phyloP scores from a whole-genome alignment of 2,797 vertebrate genomes.

The Sebastes iracundus region DNA sequence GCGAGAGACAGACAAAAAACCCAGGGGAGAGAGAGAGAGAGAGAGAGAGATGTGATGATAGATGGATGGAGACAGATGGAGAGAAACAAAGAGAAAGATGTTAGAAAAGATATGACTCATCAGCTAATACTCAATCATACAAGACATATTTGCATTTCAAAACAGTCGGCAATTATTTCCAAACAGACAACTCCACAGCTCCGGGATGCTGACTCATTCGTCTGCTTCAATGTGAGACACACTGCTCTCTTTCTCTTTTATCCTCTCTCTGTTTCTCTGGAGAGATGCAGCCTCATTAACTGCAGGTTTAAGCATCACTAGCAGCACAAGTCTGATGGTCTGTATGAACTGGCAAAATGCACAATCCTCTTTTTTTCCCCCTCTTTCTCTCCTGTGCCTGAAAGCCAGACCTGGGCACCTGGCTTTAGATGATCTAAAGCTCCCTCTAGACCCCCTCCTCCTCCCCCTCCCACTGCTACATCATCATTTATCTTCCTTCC shows the following conservation, averaged over 20 bases:
- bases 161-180: slow-evolving; percentile 68
- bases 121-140: slow-evolving; percentile 59
- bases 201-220: slow-evolving; percentile 65
- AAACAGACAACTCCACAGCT: slow-evolving; percentile 50
- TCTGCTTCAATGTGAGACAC: slow-evolving; percentile 40
- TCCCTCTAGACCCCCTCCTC: background rate
- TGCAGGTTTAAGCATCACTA: slow-evolving; percentile 46
- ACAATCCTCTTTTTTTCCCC: slow-evolving; percentile 2
- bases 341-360: slow-evolving; percentile 28
- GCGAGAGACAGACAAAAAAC: background rate
- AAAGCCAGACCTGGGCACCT: slow-evolving; percentile 45
- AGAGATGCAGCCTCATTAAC: slow-evolving; percentile 61
- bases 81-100: slow-evolving; percentile 43
- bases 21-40: background rate
- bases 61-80: slow-evolving; percentile 47
- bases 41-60: background rate
- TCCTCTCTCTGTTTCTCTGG: background rate
- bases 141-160: slow-evolving; percentile 75
- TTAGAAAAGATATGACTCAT: slow-evolving; percentile 64
- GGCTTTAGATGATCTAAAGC: slow-evolving; percentile 60
- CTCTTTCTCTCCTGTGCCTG: background rate
- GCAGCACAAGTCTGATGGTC: slow-evolving; percentile 28
- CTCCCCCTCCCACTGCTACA: slow-evolving; percentile 33
- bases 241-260: background rate
- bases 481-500: slow-evolving; percentile 62